Evolutionary conservation across 2,113 vertebrate species (phyloP).

Genomic region (Pipa parva): DNA sequence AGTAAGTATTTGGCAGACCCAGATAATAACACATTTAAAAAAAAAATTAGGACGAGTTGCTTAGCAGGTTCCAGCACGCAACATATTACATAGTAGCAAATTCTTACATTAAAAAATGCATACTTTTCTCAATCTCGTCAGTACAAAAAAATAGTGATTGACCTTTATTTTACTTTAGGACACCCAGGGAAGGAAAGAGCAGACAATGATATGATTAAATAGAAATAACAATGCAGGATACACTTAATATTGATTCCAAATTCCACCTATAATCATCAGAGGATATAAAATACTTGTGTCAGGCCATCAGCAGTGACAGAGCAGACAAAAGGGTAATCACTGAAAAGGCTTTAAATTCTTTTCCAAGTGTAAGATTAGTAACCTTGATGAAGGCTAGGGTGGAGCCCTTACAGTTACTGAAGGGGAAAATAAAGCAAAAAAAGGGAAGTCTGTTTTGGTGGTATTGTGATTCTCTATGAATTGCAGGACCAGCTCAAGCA

Average conservation of each 20-base stretch:
- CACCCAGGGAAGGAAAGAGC: too few species aligned
- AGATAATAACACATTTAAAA: too few species aligned
- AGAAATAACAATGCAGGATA: background rate
- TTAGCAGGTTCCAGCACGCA: too few species aligned
- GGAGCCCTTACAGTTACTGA: slow-evolving; percentile 22
- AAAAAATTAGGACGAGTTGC: too few species aligned
- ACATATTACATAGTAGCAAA: too few species aligned
- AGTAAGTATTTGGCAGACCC: too few species aligned
- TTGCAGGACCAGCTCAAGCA: slow-evolving; percentile 15
- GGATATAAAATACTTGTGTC: background rate
- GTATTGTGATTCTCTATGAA: background rate
- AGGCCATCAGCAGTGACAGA: background rate
- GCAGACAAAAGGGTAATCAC: slow-evolving; percentile 22
- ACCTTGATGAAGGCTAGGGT: slow-evolving; percentile 3
- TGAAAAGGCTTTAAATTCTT: background rate
- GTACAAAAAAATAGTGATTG: too few species aligned
- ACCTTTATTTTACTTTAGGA: too few species aligned
- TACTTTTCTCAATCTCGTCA: too few species aligned
- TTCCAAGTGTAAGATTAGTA: background rate
- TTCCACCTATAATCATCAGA: slow-evolving; percentile 7
- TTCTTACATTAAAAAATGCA: too few species aligned
- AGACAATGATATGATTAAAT: too few species aligned
- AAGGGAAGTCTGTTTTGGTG: slow-evolving; percentile 7
- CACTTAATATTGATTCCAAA: slow-evolving; percentile 1
- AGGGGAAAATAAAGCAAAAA: slow-evolving; percentile 18